Conservation (phyloP, 2,888 invertebrate genomes). For the Mermis nigrescens region DNA sequence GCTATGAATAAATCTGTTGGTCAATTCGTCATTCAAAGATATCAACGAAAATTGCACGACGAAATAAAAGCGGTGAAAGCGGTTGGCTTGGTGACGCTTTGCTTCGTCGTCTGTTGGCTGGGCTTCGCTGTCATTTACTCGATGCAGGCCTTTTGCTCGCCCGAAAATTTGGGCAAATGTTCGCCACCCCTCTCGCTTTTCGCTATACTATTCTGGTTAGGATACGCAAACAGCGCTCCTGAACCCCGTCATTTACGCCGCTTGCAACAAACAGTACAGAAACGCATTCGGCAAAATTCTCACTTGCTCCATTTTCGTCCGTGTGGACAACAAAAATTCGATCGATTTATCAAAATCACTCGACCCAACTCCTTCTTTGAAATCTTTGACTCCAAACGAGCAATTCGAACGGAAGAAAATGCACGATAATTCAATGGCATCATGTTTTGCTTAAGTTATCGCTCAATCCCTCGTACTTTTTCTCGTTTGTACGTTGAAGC, state of each 20-base stretch:
- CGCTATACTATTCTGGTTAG: constrained; percentile 8
- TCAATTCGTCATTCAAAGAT: no score
- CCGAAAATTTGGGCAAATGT: constrained; percentile 37
- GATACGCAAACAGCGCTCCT: constrained; percentile 10
- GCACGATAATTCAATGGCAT: no score
- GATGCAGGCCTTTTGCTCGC: constrained; percentile 57
- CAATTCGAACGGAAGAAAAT: no score
- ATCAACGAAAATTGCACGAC: constrained; percentile 48
- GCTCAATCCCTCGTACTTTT: no score
- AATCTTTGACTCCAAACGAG: no score
- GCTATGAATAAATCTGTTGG: no score
- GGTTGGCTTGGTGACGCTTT: constrained; percentile 78
- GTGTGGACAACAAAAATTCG: no score
- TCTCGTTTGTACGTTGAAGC: no score
- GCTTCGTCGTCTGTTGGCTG: constrained; percentile 82
- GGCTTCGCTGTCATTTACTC: constrained; percentile 79
- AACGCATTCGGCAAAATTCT: constrained; percentile 2
- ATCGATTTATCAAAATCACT: no score
- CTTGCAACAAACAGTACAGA: constrained; percentile 4
- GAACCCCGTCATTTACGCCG: constrained; percentile 11
- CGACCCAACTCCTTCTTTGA: no score
- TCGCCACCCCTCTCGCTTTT: neutral
- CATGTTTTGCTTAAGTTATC: no score
- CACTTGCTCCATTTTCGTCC: neutral
- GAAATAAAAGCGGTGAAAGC: constrained; percentile 94